Conservation (phyloP, 2,113 vertebrate species). For the Urocynchramus pylzowi region DNA sequence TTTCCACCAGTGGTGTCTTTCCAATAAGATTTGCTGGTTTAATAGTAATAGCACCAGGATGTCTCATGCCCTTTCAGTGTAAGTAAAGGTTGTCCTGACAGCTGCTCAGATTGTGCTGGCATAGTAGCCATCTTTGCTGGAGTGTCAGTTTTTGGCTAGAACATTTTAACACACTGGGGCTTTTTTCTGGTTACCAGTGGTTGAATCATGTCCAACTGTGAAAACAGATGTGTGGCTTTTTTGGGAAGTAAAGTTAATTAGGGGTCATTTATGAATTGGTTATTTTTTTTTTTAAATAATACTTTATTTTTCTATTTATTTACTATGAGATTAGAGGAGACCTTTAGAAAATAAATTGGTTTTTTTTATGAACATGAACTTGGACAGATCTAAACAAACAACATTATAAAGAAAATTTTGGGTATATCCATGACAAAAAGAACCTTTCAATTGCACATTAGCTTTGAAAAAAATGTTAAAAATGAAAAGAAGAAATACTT, state of each 20-base stretch:
- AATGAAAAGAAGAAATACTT: background rate
- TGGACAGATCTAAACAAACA: background rate
- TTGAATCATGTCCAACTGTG: slow-evolving; percentile 47
- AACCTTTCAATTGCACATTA: background rate
- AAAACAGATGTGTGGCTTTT: slow-evolving; percentile 55
- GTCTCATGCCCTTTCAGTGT: background rate
- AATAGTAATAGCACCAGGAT: background rate
- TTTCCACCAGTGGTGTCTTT: background rate
- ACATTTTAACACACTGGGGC: background rate
- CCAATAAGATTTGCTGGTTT: background rate
- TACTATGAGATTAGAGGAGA: background rate
- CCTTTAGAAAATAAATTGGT: background rate
- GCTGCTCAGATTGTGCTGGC: slow-evolving; percentile 33
- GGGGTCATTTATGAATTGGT: background rate
- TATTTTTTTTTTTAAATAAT: background rate
- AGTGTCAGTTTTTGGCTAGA: slow-evolving; percentile 38
- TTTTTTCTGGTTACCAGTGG: slow-evolving; percentile 37
- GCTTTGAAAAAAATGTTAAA: background rate
- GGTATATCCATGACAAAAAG: background rate
- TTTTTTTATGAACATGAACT: background rate
- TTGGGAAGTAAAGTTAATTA: slow-evolving; percentile 25
- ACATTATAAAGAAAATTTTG: background rate
- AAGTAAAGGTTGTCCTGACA: slow-evolving; percentile 43
- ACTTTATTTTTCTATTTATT: background rate
- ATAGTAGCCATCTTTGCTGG: background rate